These are phyloP conservation scores for Malurus melanocephalus DNA, from an alignment of 2,113 vertebrate species.

Conservation along the genomic window DNA sequence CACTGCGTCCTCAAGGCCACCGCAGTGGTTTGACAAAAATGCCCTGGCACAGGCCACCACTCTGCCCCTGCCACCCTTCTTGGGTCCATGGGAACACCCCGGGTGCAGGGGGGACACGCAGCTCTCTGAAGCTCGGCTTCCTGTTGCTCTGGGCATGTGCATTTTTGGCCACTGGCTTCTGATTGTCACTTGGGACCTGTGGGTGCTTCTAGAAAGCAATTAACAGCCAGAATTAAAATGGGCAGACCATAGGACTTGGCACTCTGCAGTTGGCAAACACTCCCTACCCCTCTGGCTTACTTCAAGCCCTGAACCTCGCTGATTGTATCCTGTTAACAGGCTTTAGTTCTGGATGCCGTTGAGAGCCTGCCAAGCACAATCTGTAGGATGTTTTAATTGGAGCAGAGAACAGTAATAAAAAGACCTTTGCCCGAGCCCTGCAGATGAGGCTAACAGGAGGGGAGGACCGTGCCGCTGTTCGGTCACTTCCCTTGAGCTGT, in stretches of 20 bases:
- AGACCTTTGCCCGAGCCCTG: slow-evolving; percentile 8
- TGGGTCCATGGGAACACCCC: not conserved
- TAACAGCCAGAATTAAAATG: slow-evolving; percentile 28
- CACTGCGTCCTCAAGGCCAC: not conserved
- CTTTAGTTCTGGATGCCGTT: not conserved
- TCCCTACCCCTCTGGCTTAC: slow-evolving; percentile 18
- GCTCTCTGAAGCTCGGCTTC: not conserved
- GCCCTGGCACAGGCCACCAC: not conserved
- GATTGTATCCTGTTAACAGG: slow-evolving; percentile 18
- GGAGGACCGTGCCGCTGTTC: not conserved
- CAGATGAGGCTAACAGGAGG: not conserved
- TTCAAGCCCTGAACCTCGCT: not conserved
- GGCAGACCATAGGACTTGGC: slow-evolving; percentile 20
- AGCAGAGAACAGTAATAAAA: slow-evolving; percentile 21
- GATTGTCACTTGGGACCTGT: not conserved
- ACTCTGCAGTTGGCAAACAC: not conserved
- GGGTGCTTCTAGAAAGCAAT: slow-evolving; percentile 29
- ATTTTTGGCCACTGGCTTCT: not conserved
- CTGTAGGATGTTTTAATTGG: slow-evolving; percentile 40
- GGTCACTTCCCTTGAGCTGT: not conserved
- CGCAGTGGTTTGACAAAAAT: not conserved
- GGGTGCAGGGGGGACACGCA: rapidly evolving
- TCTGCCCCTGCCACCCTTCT: not conserved
- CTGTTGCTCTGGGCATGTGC: not conserved
- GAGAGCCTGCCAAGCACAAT: slow-evolving; percentile 25